These are phyloP conservation scores for Ichneumoninae sp. DNA, from an alignment of 2,888 invertebrate genomes.

Conservation along the genomic window DNA sequence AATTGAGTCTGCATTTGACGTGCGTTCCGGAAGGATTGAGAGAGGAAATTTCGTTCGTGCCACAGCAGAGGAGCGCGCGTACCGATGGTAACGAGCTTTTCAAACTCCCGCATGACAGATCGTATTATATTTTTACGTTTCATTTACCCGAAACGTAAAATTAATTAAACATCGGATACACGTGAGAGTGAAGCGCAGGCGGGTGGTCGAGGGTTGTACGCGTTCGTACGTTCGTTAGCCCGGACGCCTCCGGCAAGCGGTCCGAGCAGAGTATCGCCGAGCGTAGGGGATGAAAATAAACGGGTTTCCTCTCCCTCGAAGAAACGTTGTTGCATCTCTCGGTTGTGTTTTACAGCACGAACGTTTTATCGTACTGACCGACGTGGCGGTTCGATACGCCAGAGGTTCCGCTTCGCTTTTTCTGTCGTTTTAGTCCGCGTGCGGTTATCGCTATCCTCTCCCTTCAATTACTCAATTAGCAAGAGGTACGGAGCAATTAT, in stretches of 20 bases:
- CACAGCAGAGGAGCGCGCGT: not conserved
- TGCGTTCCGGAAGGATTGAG: conserved; percentile 9
- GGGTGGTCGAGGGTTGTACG: conserved; percentile 18
- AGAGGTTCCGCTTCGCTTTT: conserved; percentile 8
- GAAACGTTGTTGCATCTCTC: conserved; percentile 16
- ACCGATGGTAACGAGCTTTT: conserved; percentile 29
- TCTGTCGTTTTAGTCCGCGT: not conserved
- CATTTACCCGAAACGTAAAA: conserved; percentile 79
- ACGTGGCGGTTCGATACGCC: conserved; percentile 20
- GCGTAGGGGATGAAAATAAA: conserved; percentile 64
- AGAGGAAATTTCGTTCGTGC: conserved; percentile 13
- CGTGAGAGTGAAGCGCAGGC: conserved; percentile 34
- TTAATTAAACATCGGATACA: conserved; percentile 81
- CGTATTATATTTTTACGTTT: conserved; percentile 78
- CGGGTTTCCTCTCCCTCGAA: conserved; percentile 55
- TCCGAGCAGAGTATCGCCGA: conserved; percentile 36
- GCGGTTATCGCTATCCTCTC: not conserved
- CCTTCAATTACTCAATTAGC: not conserved
- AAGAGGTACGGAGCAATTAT: conserved; percentile 13
- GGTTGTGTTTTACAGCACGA: conserved; percentile 5
- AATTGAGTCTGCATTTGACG: conserved; percentile 20
- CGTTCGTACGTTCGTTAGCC: conserved; percentile 57
- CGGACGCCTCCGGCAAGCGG: conserved; percentile 51
- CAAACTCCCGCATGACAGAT: conserved; percentile 69
- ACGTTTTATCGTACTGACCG: conserved; percentile 25